Evolutionary conservation across 2,113 vertebrate genomes (phyloP).

Genomic region (Oreochromis spilurus): DNA sequence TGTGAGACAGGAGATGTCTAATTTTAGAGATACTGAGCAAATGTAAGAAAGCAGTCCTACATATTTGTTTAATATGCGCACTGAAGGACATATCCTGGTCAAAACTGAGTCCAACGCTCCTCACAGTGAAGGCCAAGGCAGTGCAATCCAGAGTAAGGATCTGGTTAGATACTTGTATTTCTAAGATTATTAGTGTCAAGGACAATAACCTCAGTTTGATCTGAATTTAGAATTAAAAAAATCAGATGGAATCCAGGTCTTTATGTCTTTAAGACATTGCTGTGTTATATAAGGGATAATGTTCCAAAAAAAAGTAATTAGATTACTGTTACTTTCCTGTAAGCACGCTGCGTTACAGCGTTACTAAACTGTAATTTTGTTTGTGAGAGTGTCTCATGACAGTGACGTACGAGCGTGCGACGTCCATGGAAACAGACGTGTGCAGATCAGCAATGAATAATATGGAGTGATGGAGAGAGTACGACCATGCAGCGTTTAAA

Average conservation of each 20-base stretch:
- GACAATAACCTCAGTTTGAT: not conserved
- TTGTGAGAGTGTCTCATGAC: not conserved
- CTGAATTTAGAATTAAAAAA: not conserved
- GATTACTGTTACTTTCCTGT: not conserved
- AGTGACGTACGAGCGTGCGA: not conserved
- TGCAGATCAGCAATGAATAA: not conserved
- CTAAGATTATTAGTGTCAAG: fast-evolving
- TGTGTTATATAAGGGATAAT: not conserved
- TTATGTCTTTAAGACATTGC: not conserved
- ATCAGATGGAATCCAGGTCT: not conserved
- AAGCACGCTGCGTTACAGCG: fast-evolving
- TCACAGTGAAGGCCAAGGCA: fast-evolving
- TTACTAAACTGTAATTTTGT: not conserved
- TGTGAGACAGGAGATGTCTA: too few relatives aligned
- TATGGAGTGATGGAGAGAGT: not conserved
- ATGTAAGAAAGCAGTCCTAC: too few relatives aligned
- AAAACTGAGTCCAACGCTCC: fast-evolving
- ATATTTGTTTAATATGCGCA: not conserved
- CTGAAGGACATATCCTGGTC: not conserved
- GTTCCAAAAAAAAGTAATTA: not conserved
- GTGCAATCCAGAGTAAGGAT: not conserved
- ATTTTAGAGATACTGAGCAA: too few relatives aligned
- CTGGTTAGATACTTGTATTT: not conserved
- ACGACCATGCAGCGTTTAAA: not conserved
- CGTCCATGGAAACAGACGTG: not conserved